These are phyloP conservation scores for Channa maculata DNA, from an alignment of 2,113 vertebrate species.

Conservation along the genomic window DNA sequence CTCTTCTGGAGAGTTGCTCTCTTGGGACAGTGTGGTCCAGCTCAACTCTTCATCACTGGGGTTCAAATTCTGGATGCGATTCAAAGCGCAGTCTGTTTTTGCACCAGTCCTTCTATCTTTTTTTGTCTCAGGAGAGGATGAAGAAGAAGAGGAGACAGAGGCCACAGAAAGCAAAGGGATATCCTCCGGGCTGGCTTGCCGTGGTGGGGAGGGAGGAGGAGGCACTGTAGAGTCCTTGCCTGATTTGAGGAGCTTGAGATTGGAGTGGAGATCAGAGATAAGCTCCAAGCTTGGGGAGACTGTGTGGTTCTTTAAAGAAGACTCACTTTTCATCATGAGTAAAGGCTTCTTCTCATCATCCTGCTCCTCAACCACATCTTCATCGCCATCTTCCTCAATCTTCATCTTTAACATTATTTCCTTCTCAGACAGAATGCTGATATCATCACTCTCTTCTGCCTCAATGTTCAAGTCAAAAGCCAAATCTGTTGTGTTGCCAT, in stretches of 20 bases:
- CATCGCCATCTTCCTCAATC: conserved; percentile 67
- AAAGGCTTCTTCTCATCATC: conserved; percentile 69
- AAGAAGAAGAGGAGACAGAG: conserved; percentile 80
- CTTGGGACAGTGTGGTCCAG: conserved; percentile 97
- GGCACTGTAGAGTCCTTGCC: conserved; percentile 66
- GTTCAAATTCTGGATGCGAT: conserved; percentile 95
- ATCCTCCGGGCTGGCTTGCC: conserved; percentile 89
- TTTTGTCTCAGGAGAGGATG: conserved; percentile 95
- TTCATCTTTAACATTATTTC: conserved; percentile 67
- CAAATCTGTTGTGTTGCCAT: conserved; percentile 50
- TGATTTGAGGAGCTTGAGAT: conserved; percentile 61
- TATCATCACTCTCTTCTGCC: conserved; percentile 75
- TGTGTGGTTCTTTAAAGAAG: conserved; percentile 39
- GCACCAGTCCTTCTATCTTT: conserved; percentile 95
- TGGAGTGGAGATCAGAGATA: conserved; percentile 67
- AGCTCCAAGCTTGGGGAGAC: conserved; percentile 53
- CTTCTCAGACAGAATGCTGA: conserved; percentile 78
- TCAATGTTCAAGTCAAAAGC: conserved; percentile 60
- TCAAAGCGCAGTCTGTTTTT: conserved; percentile 95
- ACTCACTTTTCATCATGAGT: conserved; percentile 50
- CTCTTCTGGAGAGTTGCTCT: conserved; percentile 93
- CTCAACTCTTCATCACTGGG: conserved; percentile 97
- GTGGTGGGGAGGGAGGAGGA: conserved; percentile 74
- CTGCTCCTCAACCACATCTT: conserved; percentile 28
- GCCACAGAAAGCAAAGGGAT: conserved; percentile 85